Evolutionary conservation across 2,888 invertebrate genomes (phyloP).

Genomic region (Julus scandinavius): DNA sequence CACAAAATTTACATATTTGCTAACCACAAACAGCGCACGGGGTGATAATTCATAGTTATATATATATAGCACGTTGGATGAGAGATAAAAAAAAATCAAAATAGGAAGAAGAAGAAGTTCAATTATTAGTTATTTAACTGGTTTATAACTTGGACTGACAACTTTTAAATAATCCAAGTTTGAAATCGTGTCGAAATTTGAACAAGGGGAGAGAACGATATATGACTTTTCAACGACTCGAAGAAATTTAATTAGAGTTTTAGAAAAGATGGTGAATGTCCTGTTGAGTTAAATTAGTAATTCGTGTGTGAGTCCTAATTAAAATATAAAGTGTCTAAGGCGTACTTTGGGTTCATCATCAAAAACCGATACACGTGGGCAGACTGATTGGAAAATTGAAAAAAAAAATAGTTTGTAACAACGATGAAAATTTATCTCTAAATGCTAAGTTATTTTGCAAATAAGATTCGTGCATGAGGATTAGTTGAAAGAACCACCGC

Average conservation of each 20-base stretch:
- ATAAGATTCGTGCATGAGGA: background rate
- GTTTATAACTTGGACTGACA: constrained; percentile 25
- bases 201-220: background rate
- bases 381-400: constrained; percentile 6
- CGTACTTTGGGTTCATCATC: background rate
- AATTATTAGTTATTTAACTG: constrained; percentile 34
- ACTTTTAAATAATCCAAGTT: too few relatives aligned
- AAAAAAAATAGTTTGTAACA: background rate
- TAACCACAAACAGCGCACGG: background rate
- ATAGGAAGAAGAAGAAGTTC: background rate
- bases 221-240: background rate
- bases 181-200: background rate
- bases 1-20: background rate
- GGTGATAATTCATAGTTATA: background rate
- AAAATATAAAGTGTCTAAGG: constrained; percentile 19
- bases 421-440: background rate
- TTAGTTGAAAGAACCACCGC: background rate
- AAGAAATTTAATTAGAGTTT: constrained; percentile 23
- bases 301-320: constrained; percentile 36
- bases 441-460: background rate
- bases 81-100: constrained; percentile 4
- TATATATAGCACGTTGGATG: constrained; percentile 41
- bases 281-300: constrained; percentile 3
- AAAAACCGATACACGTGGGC: background rate
- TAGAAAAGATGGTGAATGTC: constrained; percentile 15